phyloP scores from a whole-genome alignment of 2,888 invertebrate genomes.

The Torymus texanus region DNA sequence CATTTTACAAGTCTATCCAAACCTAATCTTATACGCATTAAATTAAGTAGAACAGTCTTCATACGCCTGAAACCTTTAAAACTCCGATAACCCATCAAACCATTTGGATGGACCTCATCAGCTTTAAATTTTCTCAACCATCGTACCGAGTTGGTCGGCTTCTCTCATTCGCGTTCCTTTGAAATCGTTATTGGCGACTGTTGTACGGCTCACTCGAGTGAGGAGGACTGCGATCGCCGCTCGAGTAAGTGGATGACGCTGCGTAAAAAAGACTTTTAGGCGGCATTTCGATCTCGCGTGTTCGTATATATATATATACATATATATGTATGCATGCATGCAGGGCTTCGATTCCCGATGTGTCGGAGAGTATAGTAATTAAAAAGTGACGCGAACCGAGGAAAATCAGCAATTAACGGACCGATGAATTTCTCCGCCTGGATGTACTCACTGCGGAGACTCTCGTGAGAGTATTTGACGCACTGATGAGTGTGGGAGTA shows the following conservation, averaged over 20 bases:
- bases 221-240: background rate
- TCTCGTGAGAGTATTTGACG: no score
- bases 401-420: conserved; percentile 74
- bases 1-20: no score
- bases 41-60: no score
- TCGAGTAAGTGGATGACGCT: conserved; percentile 39
- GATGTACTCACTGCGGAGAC: background rate
- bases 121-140: background rate
- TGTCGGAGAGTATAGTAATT: conserved; percentile 62
- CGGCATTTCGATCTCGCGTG: background rate
- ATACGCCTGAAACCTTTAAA: no score
- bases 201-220: background rate
- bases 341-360: conserved; percentile 14
- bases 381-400: conserved; percentile 74
- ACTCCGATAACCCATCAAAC: no score
- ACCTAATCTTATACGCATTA: no score
- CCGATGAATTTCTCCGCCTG: conserved; percentile 50
- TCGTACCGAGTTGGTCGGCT: background rate
- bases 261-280: conserved; percentile 22
- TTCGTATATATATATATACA: background rate
- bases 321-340: background rate
- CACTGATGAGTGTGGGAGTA: no score
- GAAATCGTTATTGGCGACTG: conserved; percentile 27
- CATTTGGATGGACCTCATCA: no score
- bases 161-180: conserved; percentile 13